Conservation (phyloP, 1,140 invertebrate species). For the Luehdorfia chinensis region DNA sequence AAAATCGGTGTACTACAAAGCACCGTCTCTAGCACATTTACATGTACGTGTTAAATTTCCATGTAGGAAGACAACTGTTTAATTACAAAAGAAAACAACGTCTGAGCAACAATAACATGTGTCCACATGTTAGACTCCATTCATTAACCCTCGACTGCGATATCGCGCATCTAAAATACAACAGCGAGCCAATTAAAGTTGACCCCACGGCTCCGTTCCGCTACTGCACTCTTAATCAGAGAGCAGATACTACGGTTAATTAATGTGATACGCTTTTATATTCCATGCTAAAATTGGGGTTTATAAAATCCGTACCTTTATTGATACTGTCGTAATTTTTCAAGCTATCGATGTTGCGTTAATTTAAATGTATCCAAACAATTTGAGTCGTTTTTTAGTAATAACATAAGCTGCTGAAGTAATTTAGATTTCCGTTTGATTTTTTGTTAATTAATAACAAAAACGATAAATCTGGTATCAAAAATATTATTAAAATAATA, state of each 20-base stretch:
- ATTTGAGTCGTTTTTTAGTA: no score
- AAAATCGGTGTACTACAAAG: constrained; percentile 14
- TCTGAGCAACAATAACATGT: constrained; percentile 51
- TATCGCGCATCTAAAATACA: constrained; percentile 68
- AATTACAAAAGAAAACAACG: constrained; percentile 52
- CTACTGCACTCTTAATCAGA: constrained; percentile 67
- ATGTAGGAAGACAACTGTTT: constrained; percentile 26
- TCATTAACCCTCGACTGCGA: constrained; percentile 57
- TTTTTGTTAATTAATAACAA: no score
- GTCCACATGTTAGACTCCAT: constrained; percentile 57
- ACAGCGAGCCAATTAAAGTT: constrained; percentile 63
- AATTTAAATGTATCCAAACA: constrained; percentile 7
- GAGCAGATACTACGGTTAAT: constrained; percentile 62
- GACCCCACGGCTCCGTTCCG: constrained; percentile 56
- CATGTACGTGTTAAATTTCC: constrained; percentile 9
- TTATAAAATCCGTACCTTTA: constrained; percentile 12
- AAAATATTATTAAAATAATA: no score
- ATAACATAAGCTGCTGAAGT: no score
- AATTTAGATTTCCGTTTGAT: no score
- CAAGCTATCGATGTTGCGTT: constrained; percentile 12
- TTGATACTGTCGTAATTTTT: constrained; percentile 17
- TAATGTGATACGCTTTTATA: constrained; percentile 65
- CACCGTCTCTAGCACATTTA: constrained; percentile 12
- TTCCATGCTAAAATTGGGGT: constrained; percentile 40
- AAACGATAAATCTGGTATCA: no score